Base-by-base conservation (phyloP, 2,113 vertebrate species). In the Perca flavescens region DNA sequence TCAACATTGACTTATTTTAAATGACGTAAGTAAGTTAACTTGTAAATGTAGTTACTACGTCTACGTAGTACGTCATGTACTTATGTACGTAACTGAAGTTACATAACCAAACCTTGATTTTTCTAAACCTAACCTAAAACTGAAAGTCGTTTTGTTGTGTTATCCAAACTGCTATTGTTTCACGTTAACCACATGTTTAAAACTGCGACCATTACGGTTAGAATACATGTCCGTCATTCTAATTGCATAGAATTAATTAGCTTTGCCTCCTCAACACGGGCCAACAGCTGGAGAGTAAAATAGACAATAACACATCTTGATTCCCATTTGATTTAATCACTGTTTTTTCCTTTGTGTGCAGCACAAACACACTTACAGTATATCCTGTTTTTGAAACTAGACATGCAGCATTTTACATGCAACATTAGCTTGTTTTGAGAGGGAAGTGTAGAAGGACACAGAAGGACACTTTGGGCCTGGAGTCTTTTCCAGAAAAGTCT, bases 271-370 rank as follows among this genome's bases (percentile, higher is more conserved):
- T 82, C 62, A 70, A 77, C 89, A 87, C 2, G 16, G 74, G 52
- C 70, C 47, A 79, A 63, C 90, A 89, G 85, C 88, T 92, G 75
- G 53, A 89, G 90, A 83, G 88, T 89, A 88, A 89, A 90, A 92
- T 61, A 90, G 63, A 86, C 70, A 78, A 77, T 5, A 66, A 83
- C 79, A 47, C 69, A 22, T 83, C 72, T 79, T 67, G 62, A 85
- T 88, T 80, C 52, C 61, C 22, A 53, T 54, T 83, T 88, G 53
- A 86, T 73, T 89, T 68, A 54, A 84, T 79, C 71, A 52, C 12
- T 10, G 0, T 12, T 74, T n/a, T 13, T 19, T 28, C 15, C 28
- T 54, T 15, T 21, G 17, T 49, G 21, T 43, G 28, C 43, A 52
- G 54, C 7, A 17, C 28, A 65, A 6, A 68, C 19, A 82, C 21